Conservation (phyloP, 2,888 invertebrate genomes). For the Watsonalla cultraria region DNA sequence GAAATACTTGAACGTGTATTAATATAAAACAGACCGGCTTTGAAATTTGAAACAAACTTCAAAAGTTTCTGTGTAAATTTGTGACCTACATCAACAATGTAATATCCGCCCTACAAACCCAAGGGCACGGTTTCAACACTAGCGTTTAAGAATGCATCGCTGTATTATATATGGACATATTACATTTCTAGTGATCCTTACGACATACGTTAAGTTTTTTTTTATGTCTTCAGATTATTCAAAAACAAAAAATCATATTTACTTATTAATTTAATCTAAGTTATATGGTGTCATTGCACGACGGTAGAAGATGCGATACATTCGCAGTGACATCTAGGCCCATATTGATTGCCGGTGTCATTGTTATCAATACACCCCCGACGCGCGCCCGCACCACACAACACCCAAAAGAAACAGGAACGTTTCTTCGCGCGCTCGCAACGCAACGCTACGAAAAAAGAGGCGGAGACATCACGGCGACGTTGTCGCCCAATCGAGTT, state of each 20-base stretch:
- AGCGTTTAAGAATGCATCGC: background rate
- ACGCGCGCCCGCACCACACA: constrained; percentile 67
- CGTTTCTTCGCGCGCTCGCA: constrained; percentile 76
- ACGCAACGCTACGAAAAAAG: constrained; percentile 72
- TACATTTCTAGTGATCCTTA: no score
- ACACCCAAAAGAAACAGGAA: constrained; percentile 79
- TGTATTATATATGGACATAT: no score
- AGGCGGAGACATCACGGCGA: constrained; percentile 67
- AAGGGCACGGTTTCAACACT: background rate
- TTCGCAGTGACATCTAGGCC: constrained; percentile 54
- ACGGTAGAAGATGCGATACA: constrained; percentile 12
- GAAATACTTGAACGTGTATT: no score
- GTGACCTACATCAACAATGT: background rate
- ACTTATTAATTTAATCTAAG: background rate
- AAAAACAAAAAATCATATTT: constrained; percentile 1
- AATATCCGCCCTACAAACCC: background rate
- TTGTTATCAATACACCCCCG: constrained; percentile 80
- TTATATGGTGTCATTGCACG: background rate
- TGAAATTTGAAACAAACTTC: background rate
- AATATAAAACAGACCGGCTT: background rate
- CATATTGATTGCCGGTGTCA: constrained; percentile 83
- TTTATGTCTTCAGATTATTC: no score
- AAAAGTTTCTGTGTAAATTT: background rate
- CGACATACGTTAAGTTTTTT: no score
- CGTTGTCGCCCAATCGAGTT: constrained; percentile 55